Conservation (phyloP, 2,888 invertebrate species). For the Drosophila atroscutellata region DNA sequence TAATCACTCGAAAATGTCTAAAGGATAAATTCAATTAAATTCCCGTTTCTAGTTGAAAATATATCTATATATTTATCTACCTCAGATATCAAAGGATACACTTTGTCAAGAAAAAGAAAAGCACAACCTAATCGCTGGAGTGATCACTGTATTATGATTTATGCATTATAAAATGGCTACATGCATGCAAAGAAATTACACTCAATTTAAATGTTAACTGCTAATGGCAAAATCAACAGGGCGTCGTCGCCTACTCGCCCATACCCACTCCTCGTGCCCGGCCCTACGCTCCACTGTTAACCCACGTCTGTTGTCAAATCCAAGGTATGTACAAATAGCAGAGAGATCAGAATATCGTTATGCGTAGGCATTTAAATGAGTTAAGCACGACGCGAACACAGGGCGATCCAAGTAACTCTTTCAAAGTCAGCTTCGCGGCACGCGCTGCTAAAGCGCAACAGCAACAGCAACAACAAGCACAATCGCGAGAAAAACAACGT, state of each 20-base stretch:
- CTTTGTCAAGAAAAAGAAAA: not conserved
- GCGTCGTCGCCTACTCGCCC: not conserved
- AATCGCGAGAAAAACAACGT: constrained; percentile 20
- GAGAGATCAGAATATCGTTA: not conserved
- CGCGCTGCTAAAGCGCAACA: constrained; percentile 1
- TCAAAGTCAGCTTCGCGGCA: constrained; percentile 34
- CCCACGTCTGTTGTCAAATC: constrained; percentile 4
- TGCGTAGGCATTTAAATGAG: constrained; percentile 18
- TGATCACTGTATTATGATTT: not conserved
- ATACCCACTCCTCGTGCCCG: not conserved
- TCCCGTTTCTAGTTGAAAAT: not conserved
- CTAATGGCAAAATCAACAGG: not conserved
- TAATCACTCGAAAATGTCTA: too few relatives aligned
- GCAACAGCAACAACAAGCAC: not conserved
- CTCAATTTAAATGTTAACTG: constrained; percentile 18
- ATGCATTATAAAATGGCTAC: not conserved
- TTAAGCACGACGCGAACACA: constrained; percentile 29
- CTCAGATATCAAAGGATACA: not conserved
- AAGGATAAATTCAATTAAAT: not conserved
- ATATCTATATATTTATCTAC: not conserved
- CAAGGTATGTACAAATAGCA: not conserved
- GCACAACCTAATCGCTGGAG: not conserved
- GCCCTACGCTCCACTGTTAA: not conserved
- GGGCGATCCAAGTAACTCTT: constrained; percentile 18
- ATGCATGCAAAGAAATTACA: constrained; percentile 11